Base-by-base conservation (phyloP, 2,888 invertebrate species). In the Pyralis farinalis region DNA sequence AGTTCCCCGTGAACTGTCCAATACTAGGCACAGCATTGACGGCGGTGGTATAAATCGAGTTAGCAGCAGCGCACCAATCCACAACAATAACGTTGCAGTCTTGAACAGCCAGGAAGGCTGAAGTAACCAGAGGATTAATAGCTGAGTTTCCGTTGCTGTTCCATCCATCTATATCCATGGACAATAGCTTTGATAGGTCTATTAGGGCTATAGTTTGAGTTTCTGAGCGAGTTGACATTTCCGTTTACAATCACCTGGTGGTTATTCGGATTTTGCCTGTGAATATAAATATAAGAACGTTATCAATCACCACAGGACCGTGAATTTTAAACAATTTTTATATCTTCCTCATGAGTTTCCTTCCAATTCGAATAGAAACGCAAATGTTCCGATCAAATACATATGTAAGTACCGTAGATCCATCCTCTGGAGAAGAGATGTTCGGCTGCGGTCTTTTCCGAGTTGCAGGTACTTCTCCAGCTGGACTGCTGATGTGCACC, bases 81-180 rank as follows among this genome's bases (percentile, higher is more conserved):
- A 88, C 67, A 1, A 85, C 75, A 8, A 87, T 79, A 1, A 87
- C 78, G 39, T 87, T 87, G 7, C 52, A 54, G 35, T 88, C 81
- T 20, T 58, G 60, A 1, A 53, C 58, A 0, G 57, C 65, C 3
- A 85, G 62, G 53, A 74, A 73, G 7, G 82, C 76, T 9, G 62
- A 46, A 7, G 59, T 73, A 34, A 79, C 58, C 1, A 47, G 35
- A 0, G 61, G 56, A 46, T 76, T 80, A 44, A 78, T 55, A 0
- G 35, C 51, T 5, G 69, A 57, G 43, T 66, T 62, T 25, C 76
- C 75, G 27, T 74, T 59, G 49, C 66, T 68, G 47, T 71, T 75
- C 81, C 81, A 83, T 11, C 84, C 83, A 41, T 84, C 71, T 75
- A 80, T 80, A 83, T 11, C 84, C 83, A 41, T 84, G 84, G 7